Evolutionary conservation across 2,888 invertebrate species (phyloP).

Genomic region (Caenorhabditis becei): DNA sequence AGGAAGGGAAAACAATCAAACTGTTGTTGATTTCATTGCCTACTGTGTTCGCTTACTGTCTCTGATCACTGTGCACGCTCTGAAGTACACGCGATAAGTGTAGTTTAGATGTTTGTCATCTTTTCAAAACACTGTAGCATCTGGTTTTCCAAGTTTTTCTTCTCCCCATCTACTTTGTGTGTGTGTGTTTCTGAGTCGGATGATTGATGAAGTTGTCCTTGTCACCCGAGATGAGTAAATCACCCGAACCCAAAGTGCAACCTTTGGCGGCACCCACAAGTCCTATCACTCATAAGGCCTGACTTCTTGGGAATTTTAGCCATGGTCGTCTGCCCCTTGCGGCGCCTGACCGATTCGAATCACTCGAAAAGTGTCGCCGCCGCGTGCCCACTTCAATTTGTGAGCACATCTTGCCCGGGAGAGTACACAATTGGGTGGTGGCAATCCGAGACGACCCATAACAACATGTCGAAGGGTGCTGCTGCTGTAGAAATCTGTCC

Average conservation of each 20-base stretch:
- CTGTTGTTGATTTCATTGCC: not conserved
- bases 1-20: not conserved
- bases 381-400: conserved; percentile 54
- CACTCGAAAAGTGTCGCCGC: conserved; percentile 52
- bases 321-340: not conserved
- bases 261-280: not conserved
- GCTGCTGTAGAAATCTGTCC: conserved; percentile 17
- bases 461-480: conserved; percentile 47
- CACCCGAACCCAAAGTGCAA: not conserved
- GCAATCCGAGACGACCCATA: conserved; percentile 49
- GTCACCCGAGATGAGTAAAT: not conserved
- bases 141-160: conserved; percentile 30
- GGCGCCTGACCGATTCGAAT: conserved; percentile 50
- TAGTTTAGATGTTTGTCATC: conserved; percentile 37
- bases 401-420: conserved; percentile 44
- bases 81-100: conserved; percentile 13
- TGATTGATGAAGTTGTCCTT: conserved; percentile 37
- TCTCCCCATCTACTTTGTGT: not conserved
- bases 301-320: not conserved
- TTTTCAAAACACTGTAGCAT: conserved; percentile 7
- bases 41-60: conserved; percentile 10
- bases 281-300: not conserved
- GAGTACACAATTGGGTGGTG: conserved; percentile 48
- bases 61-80: no score
- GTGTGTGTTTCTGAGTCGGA: conserved; percentile 4